Evolutionary conservation across 2,888 invertebrate genomes (phyloP).

Genomic region (Syrphus vitripennis): DNA sequence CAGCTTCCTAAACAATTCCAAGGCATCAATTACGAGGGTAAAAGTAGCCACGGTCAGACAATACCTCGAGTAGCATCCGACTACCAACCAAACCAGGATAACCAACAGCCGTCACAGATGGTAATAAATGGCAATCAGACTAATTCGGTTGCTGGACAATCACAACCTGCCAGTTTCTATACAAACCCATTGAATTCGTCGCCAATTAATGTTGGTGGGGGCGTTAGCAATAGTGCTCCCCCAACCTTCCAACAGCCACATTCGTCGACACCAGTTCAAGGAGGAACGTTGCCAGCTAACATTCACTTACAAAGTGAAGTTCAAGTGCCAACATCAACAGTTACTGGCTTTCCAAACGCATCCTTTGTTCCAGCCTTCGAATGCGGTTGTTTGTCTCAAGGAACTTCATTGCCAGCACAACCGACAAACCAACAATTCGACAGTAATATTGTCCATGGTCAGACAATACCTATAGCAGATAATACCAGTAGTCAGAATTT

Average conservation of each 20-base stretch:
- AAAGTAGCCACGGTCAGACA: conserved; percentile 55
- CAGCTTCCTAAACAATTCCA: conserved; percentile 72
- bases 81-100: conserved; percentile 75
- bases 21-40: conserved; percentile 48
- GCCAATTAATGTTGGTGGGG: conserved; percentile 37
- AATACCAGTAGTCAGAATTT: no score
- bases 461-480: conserved; percentile 49
- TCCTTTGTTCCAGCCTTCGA: conserved; percentile 22
- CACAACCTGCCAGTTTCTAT: conserved; percentile 62
- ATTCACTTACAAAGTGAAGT: conserved; percentile 75
- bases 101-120: conserved; percentile 49
- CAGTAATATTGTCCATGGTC: conserved; percentile 32
- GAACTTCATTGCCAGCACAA: conserved; percentile 47
- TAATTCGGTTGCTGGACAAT: conserved; percentile 54
- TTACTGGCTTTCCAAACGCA: conserved; percentile 26
- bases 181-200: conserved; percentile 46
- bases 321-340: conserved; percentile 65
- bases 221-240: conserved; percentile 81
- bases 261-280: conserved; percentile 73
- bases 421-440: conserved; percentile 28
- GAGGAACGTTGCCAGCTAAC: conserved; percentile 75
- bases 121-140: conserved; percentile 41
- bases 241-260: conserved; percentile 77
- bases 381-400: conserved; percentile 37
- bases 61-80: conserved; percentile 57